These are phyloP conservation scores for Spizella passerina DNA, from an alignment of 2,797 vertebrate species.

Conservation along the genomic window DNA sequence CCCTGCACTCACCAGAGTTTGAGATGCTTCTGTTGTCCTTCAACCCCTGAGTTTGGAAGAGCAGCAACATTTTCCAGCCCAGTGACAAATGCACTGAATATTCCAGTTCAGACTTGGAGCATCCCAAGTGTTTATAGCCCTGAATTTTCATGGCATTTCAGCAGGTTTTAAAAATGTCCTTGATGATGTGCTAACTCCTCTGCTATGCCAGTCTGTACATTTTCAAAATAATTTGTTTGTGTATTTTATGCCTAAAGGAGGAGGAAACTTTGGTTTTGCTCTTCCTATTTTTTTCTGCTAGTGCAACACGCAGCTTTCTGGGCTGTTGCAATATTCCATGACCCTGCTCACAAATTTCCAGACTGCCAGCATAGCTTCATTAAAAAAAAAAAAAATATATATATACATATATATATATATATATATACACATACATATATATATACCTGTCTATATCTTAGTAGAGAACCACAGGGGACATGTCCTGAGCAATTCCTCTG, in stretches of 20 bases:
- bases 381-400: not conserved
- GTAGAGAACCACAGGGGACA: not conserved
- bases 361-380: not conserved
- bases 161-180: not conserved
- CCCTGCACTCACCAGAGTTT: not conserved
- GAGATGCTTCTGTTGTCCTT: not conserved
- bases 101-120: not conserved
- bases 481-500: not conserved
- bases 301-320: not conserved
- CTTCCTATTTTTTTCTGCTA: not conserved
- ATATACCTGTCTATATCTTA: not conserved
- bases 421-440: too few species aligned
- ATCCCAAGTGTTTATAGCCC: not conserved
- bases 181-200: not conserved
- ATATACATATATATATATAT: too few species aligned
- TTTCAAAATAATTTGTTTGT: not conserved
- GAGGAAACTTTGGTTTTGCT: not conserved
- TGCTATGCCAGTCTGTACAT: not conserved
- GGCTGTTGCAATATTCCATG: not conserved
- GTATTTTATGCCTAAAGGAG: not conserved
- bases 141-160: not conserved
- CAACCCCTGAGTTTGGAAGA: not conserved
- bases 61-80: not conserved
- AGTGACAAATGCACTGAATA: not conserved
- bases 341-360: not conserved